phyloP scores from a whole-genome alignment of 2,797 vertebrate species.

The Falco peregrinus region DNA sequence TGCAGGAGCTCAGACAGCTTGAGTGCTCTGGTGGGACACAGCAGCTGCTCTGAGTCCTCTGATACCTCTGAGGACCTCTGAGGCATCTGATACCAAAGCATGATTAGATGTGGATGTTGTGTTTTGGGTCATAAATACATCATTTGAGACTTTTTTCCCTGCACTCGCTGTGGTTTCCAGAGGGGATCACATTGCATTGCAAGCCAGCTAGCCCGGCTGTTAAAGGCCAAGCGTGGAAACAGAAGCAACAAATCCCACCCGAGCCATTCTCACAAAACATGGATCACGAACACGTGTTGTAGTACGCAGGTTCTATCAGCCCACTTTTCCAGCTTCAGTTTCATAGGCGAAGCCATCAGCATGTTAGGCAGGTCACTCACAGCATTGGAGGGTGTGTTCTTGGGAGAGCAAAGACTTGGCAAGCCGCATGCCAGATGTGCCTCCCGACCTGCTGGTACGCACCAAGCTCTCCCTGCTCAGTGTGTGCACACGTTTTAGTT shows the following conservation, averaged over 20 bases:
- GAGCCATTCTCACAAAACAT: neutral
- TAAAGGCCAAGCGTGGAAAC: neutral
- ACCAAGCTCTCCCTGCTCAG: neutral
- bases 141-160: neutral
- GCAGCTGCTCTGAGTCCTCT: accelerated
- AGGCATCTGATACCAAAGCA: too few relatives aligned
- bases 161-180: neutral
- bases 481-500: accelerated
- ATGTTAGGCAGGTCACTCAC: neutral
- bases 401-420: neutral
- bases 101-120: neutral
- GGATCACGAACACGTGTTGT: neutral
- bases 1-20: neutral
- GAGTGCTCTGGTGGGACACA: neutral
- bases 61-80: neutral
- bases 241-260: neutral
- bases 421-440: accelerated
- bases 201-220: neutral
- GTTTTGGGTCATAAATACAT: neutral
- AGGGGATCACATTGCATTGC: accelerated
- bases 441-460: neutral
- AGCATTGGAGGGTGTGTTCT: neutral
- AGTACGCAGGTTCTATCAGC: neutral
- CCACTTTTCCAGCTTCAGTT: neutral
- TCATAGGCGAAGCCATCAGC: neutral